Evolutionary conservation across 2,113 vertebrate genomes (phyloP).

Genomic region (Saccopteryx leptura): DNA sequence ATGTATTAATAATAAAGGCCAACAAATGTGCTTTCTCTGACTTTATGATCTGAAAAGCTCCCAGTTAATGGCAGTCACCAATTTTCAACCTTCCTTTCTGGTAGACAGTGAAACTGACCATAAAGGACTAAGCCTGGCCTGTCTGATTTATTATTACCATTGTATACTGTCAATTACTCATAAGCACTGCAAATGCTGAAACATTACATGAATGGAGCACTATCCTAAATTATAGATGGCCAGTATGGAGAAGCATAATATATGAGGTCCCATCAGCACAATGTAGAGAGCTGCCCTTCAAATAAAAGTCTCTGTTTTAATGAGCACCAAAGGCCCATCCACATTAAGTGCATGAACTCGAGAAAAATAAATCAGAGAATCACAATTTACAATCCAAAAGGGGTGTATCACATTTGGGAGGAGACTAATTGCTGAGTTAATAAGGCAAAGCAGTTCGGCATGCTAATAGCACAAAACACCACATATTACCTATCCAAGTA

Average conservation of each 20-base stretch:
- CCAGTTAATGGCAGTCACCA: conserved; percentile 60
- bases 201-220: conserved; percentile 63
- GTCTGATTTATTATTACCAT: conserved; percentile 74
- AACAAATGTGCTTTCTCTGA: conserved; percentile 21
- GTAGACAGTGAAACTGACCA: conserved; percentile 51
- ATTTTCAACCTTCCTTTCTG: conserved; percentile 60
- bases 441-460: conserved; percentile 50
- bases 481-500: neutral
- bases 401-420: conserved; percentile 5
- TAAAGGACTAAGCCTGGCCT: neutral
- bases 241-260: conserved; percentile 17
- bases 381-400: conserved; percentile 74
- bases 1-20: conserved; percentile 62
- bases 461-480: conserved; percentile 2
- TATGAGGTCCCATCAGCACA: conserved; percentile 43
- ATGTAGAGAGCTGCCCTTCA: conserved; percentile 9
- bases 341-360: conserved; percentile 69
- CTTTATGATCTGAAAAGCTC: conserved; percentile 70
- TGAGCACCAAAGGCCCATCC: conserved; percentile 50
- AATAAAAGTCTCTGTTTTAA: conserved; percentile 75
- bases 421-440: conserved; percentile 63
- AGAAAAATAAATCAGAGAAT: conserved; percentile 66
- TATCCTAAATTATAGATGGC: conserved; percentile 74
- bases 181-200: conserved; percentile 71
- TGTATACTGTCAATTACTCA: conserved; percentile 73